Evolutionary conservation across 2,797 vertebrate species (phyloP).

Genomic region (Scleropages formosus): DNA sequence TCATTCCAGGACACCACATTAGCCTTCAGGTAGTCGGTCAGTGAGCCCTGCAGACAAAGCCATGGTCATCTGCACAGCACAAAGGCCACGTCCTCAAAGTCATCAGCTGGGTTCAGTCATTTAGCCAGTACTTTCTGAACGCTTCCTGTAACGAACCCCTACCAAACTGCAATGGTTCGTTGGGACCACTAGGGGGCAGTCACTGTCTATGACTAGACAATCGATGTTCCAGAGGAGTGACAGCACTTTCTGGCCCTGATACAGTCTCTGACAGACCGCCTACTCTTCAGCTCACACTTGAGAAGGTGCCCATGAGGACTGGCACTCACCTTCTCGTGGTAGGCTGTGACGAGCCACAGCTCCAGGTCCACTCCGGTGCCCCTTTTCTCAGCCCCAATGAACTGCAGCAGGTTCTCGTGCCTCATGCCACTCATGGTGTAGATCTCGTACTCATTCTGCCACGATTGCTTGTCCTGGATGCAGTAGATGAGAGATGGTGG

Average conservation of each 20-base stretch:
- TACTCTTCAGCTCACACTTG: neutral
- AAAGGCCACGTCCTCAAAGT: neutral
- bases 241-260: neutral
- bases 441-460: constrained; percentile 98
- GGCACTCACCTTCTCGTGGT: constrained; percentile 86
- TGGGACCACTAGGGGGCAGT: constrained; percentile 58
- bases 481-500: constrained; percentile 8
- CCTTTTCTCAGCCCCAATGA: constrained; percentile 92
- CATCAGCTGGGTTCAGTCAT: too few relatives aligned
- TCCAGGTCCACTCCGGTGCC: constrained; percentile 91
- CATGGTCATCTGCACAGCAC: neutral
- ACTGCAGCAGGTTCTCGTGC: constrained; percentile 92
- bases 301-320: too few relatives aligned
- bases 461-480: constrained; percentile 89
- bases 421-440: constrained; percentile 94
- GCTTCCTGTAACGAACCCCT: constrained; percentile 20
- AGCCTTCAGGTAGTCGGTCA: constrained; percentile 93
- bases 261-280: neutral
- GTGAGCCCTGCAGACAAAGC: constrained; percentile 74
- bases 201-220: too few relatives aligned
- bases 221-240: neutral
- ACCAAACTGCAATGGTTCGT: constrained; percentile 18
- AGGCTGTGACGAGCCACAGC: constrained; percentile 92
- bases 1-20: constrained; percentile 94
- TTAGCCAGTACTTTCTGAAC: too few relatives aligned